Percentiles rank a stretch among this genome's conserved stretches.
These are phyloP conservation scores for Tragulus kanchil DNA, from an alignment of 2,113 vertebrate genomes.

Conservation along the genomic window DNA sequence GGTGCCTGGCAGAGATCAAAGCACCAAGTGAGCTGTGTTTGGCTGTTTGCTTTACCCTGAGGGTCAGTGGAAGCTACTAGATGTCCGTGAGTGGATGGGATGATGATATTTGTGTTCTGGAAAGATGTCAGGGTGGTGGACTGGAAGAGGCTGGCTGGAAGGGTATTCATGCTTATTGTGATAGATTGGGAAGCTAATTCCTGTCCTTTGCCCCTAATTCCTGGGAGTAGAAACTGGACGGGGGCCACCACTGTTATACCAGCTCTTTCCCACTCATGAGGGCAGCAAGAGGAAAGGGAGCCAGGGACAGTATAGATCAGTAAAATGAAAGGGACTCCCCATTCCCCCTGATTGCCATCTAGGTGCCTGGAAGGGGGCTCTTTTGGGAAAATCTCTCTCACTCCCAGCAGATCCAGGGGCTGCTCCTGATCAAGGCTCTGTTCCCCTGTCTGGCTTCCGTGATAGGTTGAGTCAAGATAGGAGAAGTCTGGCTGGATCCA, in stretches of 20 bases:
- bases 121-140: fast-evolving
- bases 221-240: not conserved
- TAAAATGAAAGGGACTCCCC: not conserved
- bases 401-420: not conserved
- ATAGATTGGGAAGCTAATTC: not conserved
- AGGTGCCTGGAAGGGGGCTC: not conserved
- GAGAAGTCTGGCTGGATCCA: not conserved
- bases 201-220: not conserved
- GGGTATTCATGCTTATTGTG: not conserved
- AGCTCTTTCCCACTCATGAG: not conserved
- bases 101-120: too few species aligned
- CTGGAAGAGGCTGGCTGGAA: not conserved
- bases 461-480: not conserved
- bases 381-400: not conserved
- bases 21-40: not conserved
- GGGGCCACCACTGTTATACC: fast-evolving
- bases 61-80: not conserved
- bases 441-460: not conserved
- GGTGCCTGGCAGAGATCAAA: not conserved
- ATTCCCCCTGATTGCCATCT: not conserved
- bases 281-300: not conserved
- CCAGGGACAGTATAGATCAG: fast-evolving
- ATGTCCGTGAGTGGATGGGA: not conserved
- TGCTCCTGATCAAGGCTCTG: not conserved
- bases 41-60: fast-evolving